phyloP scores from a whole-genome alignment of 2,113 vertebrate genomes.

The Scolopax mira region DNA sequence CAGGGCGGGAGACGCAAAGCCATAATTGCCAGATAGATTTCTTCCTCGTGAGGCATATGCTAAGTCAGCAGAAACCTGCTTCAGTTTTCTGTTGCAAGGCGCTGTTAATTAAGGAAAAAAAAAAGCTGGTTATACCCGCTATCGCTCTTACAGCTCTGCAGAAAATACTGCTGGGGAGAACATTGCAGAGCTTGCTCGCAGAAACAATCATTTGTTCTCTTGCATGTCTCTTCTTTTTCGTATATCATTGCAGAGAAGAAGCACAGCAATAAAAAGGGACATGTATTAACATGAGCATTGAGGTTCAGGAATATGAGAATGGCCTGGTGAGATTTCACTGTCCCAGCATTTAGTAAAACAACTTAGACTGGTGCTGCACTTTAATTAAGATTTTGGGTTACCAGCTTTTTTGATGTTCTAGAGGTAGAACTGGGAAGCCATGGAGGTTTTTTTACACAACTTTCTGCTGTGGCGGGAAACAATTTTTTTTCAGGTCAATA shows the following conservation, averaged over 20 bases:
- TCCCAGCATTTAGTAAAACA: slow-evolving; percentile 4
- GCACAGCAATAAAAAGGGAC: neutral
- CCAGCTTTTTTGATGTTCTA: neutral
- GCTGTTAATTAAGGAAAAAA: slow-evolving; percentile 7
- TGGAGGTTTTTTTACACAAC: neutral
- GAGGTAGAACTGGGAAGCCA: neutral
- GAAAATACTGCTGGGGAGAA: neutral
- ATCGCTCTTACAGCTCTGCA: neutral
- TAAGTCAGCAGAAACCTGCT: slow-evolving; percentile 58
- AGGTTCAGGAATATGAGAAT: neutral
- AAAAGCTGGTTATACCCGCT: neutral
- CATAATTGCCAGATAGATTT: slow-evolving; percentile 61
- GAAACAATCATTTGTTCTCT: neutral
- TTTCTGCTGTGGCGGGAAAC: neutral
- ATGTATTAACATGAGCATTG: slow-evolving; percentile 15
- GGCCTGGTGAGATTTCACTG: slow-evolving; percentile 38
- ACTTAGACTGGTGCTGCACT: neutral
- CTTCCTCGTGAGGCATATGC: slow-evolving; percentile 43
- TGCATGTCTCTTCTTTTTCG: neutral
- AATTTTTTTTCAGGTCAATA: neutral
- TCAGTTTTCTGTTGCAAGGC: slow-evolving; percentile 34
- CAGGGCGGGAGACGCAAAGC: slow-evolving; percentile 14
- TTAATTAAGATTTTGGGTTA: slow-evolving; percentile 26
- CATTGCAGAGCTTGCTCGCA: neutral
- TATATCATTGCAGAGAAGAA: neutral